These are phyloP conservation scores for Opisthograptis luteolata DNA, from an alignment of 2,888 invertebrate species.

Conservation along the genomic window DNA sequence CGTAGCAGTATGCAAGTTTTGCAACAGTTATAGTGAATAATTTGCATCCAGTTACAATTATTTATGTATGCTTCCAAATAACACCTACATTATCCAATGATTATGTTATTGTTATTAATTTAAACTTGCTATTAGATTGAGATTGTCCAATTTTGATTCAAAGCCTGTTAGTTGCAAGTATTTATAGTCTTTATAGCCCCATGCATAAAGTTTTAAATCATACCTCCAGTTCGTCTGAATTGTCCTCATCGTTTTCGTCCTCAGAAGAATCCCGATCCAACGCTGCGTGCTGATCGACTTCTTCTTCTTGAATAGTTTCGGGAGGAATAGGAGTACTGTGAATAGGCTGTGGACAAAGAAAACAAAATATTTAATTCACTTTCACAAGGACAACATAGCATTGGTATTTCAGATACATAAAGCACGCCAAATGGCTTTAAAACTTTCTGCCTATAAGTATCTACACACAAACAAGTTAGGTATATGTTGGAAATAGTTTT, in stretches of 20 bases:
- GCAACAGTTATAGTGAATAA: not conserved
- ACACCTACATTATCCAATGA: conserved; percentile 10
- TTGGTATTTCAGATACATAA: no score
- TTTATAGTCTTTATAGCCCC: conserved; percentile 3
- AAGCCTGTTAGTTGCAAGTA: conserved; percentile 4
- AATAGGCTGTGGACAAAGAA: conserved; percentile 44
- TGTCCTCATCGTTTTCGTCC: conserved; percentile 86
- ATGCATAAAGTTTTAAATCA: conserved; percentile 23
- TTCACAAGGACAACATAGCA: no score
- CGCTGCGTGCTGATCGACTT: conserved; percentile 57
- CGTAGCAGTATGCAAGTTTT: no score
- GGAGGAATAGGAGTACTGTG: conserved; percentile 47
- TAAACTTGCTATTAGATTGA: conserved; percentile 20
- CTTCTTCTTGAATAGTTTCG: conserved; percentile 54
- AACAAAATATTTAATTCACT: not conserved
- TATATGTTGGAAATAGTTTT: no score
- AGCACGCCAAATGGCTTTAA: no score
- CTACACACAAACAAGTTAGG: no score
- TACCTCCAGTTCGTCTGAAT: conserved; percentile 88
- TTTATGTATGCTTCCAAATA: not conserved
- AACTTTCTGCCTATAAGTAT: no score
- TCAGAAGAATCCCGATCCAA: conserved; percentile 82
- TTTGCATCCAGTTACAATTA: not conserved
- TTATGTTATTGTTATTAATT: no score
- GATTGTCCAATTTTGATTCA: not conserved